These are phyloP conservation scores for Drosophila oshimai DNA, from an alignment of 1,140 invertebrate species.

Conservation along the genomic window DNA sequence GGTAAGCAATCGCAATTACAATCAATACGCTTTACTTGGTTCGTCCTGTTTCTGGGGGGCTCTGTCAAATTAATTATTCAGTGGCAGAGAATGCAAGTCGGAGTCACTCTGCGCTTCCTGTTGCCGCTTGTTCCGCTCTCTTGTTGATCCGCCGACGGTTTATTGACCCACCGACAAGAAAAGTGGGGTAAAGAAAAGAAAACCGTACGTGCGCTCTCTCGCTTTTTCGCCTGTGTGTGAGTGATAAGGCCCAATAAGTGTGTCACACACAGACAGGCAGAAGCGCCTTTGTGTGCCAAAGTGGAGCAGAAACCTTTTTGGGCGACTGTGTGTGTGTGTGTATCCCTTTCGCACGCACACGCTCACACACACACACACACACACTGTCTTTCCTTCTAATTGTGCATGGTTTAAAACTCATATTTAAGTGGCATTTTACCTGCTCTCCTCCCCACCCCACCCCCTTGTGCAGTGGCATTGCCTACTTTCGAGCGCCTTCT, in stretches of 20 bases:
- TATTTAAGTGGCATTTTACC: conserved; percentile 13
- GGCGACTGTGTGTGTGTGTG: conserved; percentile 16
- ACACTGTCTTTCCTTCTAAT: conserved; percentile 26
- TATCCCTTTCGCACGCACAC: conserved; percentile 5
- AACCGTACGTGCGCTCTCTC: conserved; percentile 20
- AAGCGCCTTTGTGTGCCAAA: conserved; percentile 25
- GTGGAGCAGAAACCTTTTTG: conserved; percentile 27
- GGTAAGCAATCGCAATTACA: conserved; percentile 38
- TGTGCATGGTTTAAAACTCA: conserved; percentile 32
- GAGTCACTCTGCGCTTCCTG: too few species aligned
- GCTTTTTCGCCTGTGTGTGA: not conserved
- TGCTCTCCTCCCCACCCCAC: not conserved
- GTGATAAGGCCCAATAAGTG: conserved; percentile 27
- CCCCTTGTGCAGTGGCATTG: conserved; percentile 1
- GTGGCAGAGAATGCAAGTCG: conserved; percentile 2
- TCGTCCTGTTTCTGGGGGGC: not conserved
- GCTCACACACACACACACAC: not conserved
- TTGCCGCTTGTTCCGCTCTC: not conserved
- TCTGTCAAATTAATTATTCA: conserved; percentile 35
- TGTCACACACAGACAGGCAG: conserved; percentile 35
- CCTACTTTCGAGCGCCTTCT: conserved; percentile 28
- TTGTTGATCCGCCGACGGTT: conserved; percentile 33
- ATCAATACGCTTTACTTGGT: conserved; percentile 39
- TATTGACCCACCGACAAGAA: conserved; percentile 53
- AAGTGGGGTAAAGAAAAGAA: conserved; percentile 26